A percentile compares a stretch with the other conserved stretches of the same genome.
Conservation (phyloP, 2,888 invertebrate genomes). For the Amiota communis region DNA sequence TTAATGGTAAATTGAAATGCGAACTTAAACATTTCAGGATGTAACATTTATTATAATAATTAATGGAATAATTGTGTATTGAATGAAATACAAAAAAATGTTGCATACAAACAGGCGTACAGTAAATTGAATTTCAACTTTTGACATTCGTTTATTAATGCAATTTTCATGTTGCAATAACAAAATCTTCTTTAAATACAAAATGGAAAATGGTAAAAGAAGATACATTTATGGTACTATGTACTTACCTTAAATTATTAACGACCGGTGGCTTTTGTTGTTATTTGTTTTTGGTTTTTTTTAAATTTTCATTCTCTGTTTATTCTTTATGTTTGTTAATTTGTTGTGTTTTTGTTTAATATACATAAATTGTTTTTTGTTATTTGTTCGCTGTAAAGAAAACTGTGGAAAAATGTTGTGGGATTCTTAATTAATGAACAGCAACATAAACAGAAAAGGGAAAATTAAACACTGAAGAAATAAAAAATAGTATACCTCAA, state of each 20-base stretch:
- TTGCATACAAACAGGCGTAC: conserved; percentile 5
- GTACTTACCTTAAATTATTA: conserved; percentile 65
- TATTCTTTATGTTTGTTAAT: conserved; percentile 14
- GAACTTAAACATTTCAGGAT: too few relatives aligned
- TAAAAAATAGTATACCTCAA: not conserved
- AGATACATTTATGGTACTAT: not conserved
- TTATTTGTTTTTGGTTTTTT: conserved; percentile 29
- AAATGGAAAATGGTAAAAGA: conserved; percentile 25
- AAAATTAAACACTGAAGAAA: conserved; percentile 44
- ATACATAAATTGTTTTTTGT: not conserved
- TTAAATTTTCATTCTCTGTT: conserved; percentile 30
- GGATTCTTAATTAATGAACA: not conserved
- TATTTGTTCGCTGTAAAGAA: not conserved
- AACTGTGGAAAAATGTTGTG: not conserved
- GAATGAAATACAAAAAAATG: not conserved
- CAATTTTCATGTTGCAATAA: not conserved
- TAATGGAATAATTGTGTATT: too few relatives aligned
- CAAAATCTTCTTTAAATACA: conserved; percentile 26
- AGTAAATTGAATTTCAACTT: not conserved
- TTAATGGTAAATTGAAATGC: too few relatives aligned
- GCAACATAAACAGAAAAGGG: conserved; percentile 37
- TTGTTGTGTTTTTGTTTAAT: not conserved
- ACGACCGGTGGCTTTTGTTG: conserved; percentile 53
- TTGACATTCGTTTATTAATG: not conserved
- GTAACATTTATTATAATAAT: too few relatives aligned